Conservation (phyloP, 2,113 vertebrate genomes). For the Xiphophorus couchianus region DNA sequence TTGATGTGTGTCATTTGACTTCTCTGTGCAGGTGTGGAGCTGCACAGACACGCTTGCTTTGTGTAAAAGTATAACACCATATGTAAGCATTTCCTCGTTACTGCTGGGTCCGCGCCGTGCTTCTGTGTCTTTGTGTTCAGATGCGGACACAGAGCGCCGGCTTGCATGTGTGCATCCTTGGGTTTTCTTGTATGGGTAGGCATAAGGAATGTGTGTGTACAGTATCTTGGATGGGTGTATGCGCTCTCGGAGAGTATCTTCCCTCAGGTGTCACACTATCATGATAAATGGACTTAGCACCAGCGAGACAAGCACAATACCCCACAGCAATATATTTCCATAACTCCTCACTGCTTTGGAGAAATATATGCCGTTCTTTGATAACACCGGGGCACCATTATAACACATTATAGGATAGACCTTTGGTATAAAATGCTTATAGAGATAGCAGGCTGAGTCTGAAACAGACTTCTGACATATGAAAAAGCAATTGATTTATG, state of each 20-base stretch:
- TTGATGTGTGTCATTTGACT: background rate
- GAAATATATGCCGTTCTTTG: conserved; percentile 67
- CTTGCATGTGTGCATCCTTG: background rate
- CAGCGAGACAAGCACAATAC: conserved; percentile 71
- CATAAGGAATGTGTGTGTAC: background rate
- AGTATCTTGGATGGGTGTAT: conserved; percentile 37
- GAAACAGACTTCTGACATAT: conserved; percentile 25
- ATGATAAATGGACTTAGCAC: conserved; percentile 74
- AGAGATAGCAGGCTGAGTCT: conserved; percentile 36
- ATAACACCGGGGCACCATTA: conserved; percentile 68
- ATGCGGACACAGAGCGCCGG: background rate
- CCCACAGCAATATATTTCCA: conserved; percentile 76
- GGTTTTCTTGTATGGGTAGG: conserved; percentile 4
- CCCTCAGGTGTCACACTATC: conserved; percentile 69
- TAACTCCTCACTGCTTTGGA: conserved; percentile 67
- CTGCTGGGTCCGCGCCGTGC: conserved; percentile 19
- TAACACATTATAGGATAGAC: conserved; percentile 61
- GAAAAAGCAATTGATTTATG: conserved; percentile 18
- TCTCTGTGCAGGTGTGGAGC: background rate
- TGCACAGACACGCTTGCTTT: background rate
- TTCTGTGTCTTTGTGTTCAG: conserved; percentile 20
- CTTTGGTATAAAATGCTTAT: conserved; percentile 55
- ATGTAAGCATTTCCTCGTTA: conserved; percentile 3
- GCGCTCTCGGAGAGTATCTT: conserved; percentile 54
- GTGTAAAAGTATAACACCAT: background rate